Evolutionary conservation across 2,113 vertebrate genomes (phyloP).

Genomic region (Pontoporia blainvillei): DNA sequence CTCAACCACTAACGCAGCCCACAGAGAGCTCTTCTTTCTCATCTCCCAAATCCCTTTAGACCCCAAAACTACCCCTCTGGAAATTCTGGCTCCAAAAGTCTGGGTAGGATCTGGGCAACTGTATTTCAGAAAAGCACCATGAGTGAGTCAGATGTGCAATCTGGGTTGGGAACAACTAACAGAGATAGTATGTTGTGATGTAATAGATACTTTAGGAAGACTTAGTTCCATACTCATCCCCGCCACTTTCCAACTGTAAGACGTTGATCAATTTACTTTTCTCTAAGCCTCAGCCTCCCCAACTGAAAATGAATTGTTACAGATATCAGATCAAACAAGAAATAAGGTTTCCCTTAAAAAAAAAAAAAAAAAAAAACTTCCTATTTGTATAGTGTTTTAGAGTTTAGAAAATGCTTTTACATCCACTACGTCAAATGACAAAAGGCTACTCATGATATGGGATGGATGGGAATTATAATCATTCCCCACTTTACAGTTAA

Average conservation of each 20-base stretch:
- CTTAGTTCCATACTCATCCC: neutral
- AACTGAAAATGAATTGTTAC: neutral
- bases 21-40: neutral
- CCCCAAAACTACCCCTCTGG: neutral
- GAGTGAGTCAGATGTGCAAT: neutral
- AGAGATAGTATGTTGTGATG: neutral
- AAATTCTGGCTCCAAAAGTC: neutral
- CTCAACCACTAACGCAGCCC: neutral
- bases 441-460: neutral
- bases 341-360: neutral
- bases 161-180: neutral
- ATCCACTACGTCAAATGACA: neutral
- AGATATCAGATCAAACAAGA: constrained; percentile 15
- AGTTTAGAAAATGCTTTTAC: constrained; percentile 33
- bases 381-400: neutral
- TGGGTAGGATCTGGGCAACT: neutral
- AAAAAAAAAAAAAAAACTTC: neutral
- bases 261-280: neutral
- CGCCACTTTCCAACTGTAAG: neutral
- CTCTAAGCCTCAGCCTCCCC: neutral
- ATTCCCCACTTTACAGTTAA: neutral
- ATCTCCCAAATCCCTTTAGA: neutral
- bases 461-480: neutral
- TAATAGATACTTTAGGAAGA: neutral
- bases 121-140: constrained; percentile 2